Evolutionary conservation across 1,140 invertebrate genomes (phyloP).

Genomic region (Calliphora vicina): DNA sequence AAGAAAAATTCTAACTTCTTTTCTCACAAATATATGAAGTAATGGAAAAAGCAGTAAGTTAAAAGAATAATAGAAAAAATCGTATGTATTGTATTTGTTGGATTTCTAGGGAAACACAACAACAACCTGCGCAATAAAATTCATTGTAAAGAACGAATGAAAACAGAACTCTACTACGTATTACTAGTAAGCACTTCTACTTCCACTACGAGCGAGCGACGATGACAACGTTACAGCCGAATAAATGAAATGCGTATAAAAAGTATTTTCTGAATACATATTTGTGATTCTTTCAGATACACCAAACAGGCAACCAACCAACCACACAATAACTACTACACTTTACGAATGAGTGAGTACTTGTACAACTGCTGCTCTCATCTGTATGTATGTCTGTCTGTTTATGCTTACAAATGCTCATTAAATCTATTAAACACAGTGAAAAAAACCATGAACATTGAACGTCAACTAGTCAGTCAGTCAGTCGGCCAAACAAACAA

Average conservation of each 20-base stretch:
- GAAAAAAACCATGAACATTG: too few species aligned
- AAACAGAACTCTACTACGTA: conserved; percentile 12
- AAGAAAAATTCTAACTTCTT: neutral
- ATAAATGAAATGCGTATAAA: neutral
- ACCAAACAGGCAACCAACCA: neutral
- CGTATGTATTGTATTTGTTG: conserved; percentile 10
- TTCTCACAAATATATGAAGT: neutral
- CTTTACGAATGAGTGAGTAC: neutral
- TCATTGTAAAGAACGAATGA: neutral
- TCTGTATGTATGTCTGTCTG: too few species aligned
- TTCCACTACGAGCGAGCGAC: neutral
- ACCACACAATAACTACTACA: neutral
- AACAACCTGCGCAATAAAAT: conserved; percentile 32
- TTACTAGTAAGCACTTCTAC: neutral
- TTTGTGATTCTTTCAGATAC: neutral
- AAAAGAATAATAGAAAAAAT: neutral
- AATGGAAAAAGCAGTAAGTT: too few species aligned
- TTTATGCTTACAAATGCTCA: too few species aligned
- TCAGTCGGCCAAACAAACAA: too few species aligned
- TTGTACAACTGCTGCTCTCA: too few species aligned
- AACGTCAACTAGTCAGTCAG: too few species aligned
- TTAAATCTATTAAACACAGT: too few species aligned
- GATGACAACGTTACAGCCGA: neutral
- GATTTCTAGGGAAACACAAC: conserved; percentile 13
- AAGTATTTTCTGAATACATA: neutral